These are phyloP conservation scores for Octomys mimax DNA, from an alignment of 2,797 vertebrate genomes.

Conservation along the genomic window DNA sequence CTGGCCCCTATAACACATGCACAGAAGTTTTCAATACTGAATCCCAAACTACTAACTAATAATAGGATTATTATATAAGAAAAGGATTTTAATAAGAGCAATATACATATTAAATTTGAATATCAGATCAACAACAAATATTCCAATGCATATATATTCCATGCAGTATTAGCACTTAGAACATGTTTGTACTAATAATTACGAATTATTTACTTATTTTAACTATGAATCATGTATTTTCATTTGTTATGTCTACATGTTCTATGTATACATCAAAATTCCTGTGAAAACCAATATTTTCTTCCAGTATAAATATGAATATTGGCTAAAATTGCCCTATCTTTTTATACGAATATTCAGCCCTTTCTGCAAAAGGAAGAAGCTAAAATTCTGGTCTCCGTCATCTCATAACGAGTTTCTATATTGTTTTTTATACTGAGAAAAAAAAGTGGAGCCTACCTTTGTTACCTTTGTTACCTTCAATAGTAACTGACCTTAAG, in stretches of 20 bases:
- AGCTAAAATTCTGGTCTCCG: not conserved
- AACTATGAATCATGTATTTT: not conserved
- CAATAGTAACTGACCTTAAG: not conserved
- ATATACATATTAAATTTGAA: conserved; percentile 15
- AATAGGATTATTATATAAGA: not conserved
- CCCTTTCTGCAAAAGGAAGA: not conserved
- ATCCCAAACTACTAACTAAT: conserved; percentile 23
- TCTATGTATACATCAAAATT: not conserved
- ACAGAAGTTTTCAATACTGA: not conserved
- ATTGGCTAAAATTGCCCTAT: not conserved
- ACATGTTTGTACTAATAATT: not conserved
- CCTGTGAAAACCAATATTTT: not conserved
- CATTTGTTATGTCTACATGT: not conserved
- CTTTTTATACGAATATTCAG: not conserved
- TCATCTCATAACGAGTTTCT: not conserved
- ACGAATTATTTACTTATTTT: not conserved
- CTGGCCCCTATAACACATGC: not conserved
- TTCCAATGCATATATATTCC: not conserved
- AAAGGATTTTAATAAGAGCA: not conserved
- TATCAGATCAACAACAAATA: not conserved
- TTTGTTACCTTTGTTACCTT: not conserved
- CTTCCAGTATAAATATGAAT: not conserved
- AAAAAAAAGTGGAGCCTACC: not conserved
- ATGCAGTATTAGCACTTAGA: not conserved
- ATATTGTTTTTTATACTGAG: not conserved